These are phyloP conservation scores for Drosophila kepulauana DNA, from an alignment of 1,140 invertebrate genomes.

Conservation along the genomic window DNA sequence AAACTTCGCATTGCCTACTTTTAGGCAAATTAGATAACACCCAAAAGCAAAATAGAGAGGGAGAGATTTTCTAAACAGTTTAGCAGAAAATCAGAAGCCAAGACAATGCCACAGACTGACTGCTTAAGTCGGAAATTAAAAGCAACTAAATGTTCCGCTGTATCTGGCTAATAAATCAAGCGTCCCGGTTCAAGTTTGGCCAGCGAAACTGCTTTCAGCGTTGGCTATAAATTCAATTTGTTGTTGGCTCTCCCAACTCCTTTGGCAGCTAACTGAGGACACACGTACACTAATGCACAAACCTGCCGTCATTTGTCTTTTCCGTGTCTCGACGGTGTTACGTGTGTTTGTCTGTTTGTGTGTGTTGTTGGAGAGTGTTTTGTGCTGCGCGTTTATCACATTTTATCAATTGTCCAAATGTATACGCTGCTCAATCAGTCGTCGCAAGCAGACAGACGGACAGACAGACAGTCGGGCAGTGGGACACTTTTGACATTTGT, in stretches of 20 bases:
- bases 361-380: conserved; percentile 17
- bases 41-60: conserved; percentile 3
- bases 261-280: conserved; percentile 30
- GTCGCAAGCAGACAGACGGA: conserved; percentile 23
- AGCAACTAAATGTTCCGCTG: conserved; percentile 68
- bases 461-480: neutral
- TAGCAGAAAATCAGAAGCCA: conserved; percentile 27
- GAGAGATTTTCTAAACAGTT: conserved; percentile 41
- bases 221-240: conserved; percentile 81
- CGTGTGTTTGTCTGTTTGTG: neutral
- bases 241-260: conserved; percentile 47
- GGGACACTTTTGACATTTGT: conserved; percentile 43
- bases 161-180: conserved; percentile 79
- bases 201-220: conserved; percentile 50
- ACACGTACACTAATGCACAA: conserved; percentile 69
- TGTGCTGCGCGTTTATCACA: conserved; percentile 68
- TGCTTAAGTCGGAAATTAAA: conserved; percentile 78
- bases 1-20: conserved; percentile 64
- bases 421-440: conserved; percentile 78
- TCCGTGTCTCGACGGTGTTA: conserved; percentile 20
- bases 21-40: conserved; percentile 73
- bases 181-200: conserved; percentile 14
- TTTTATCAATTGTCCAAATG: conserved; percentile 81
- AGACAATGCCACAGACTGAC: conserved; percentile 30
- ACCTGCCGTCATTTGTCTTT: conserved; percentile 77